Evolutionary conservation across 2,113 vertebrate genomes (phyloP).

Genomic region (Urocitellus parryii): DNA sequence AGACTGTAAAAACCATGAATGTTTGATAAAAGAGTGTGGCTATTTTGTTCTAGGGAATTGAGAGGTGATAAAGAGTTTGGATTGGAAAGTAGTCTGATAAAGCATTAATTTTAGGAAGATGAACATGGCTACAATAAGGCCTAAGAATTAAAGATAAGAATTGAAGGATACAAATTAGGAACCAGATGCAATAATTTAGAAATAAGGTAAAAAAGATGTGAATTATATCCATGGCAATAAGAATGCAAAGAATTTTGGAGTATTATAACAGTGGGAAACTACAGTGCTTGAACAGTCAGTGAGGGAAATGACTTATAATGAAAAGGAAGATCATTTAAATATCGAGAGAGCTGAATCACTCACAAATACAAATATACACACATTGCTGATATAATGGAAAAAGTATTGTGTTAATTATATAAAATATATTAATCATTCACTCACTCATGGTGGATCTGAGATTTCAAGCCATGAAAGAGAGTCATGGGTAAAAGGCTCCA

Average conservation of each 20-base stretch:
- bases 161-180: not conserved
- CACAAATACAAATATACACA: not conserved
- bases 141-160: constrained; percentile 19
- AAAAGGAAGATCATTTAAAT: not conserved
- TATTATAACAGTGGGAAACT: not conserved
- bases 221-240: not conserved
- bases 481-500: not conserved
- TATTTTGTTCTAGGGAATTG: not conserved
- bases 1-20: not conserved
- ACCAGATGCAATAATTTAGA: not conserved
- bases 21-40: not conserved
- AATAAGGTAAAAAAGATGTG: not conserved
- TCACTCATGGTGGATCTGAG: not conserved
- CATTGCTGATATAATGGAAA: not conserved
- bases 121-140: not conserved
- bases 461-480: not conserved
- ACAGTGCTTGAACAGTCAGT: not conserved
- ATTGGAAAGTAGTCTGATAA: not conserved
- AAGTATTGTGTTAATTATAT: not conserved
- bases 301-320: not conserved
- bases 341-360: not conserved
- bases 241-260: not conserved
- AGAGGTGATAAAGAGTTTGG: not conserved
- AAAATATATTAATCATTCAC: not conserved
- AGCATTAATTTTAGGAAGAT: not conserved